Base-by-base conservation (phyloP, 1,140 invertebrate genomes). In the Lanistes nyassanus region DNA sequence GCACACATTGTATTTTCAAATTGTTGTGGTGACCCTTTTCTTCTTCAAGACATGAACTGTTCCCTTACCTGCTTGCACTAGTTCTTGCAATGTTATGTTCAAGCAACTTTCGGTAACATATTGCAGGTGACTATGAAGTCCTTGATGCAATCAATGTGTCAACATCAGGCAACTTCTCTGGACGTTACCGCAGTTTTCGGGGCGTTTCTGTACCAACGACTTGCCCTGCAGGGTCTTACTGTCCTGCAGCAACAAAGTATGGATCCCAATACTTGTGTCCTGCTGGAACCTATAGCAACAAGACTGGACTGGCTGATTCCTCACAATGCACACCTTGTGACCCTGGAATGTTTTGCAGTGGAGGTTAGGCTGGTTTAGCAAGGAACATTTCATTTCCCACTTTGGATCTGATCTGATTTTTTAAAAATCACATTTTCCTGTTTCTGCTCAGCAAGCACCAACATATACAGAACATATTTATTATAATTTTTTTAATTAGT, bases 161-260 rank as follows among this genome's bases (percentile, higher is more conserved):
- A 29, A 77, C 80, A 11, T 78, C 65, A 72, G 85, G 82, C 6
- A 85, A 86, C 76, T 86, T 83, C 75, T 82, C 81, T 29, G 80
- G 85, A 34, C 76, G 85, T 19, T 87, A 85, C 65, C 75, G 84
- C 31, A 86, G 84, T 69, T 86, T 85, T 75, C 76, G 84, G 60
- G 87, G 85, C 26, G 87, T 88, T 11, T 82, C 83, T n/a, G 83
- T 85, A 26, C 85, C 85, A 7, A 82, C 82, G 0, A 67, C 66
- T n/a, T 88, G 87, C 77, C 85, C 86, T 55, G 62, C 74, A 21
- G 87, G 87, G 11, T 87, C 87, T 3, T 88, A 87, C 76, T 88
- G 87, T 75, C 86, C 86, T 21, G 65, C 71, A 9, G 81, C 84
- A 19, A 85, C 85, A 23, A 81, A 82, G 65, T 76, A 81, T 37